Conservation (phyloP, 2,113 vertebrate species). For the Anser cygnoides region DNA sequence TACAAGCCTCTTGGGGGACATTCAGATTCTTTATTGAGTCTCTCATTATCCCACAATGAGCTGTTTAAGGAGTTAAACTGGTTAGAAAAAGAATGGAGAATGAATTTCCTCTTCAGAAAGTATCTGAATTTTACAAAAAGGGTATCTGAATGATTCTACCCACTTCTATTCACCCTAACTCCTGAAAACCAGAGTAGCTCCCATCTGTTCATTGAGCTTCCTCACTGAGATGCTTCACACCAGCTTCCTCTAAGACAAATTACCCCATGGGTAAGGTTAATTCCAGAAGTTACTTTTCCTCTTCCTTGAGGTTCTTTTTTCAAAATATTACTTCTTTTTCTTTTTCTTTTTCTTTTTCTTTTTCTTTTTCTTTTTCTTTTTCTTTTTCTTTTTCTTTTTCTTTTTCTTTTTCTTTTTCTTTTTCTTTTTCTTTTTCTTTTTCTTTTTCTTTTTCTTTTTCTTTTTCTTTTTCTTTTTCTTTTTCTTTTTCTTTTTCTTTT, state of each 20-base stretch:
- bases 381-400: too few species aligned
- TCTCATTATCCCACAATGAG: background rate
- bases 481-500: background rate
- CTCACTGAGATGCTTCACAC: background rate
- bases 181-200: background rate
- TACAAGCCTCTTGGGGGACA: background rate
- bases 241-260: background rate
- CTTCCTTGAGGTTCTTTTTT: background rate
- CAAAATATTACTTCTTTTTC: background rate
- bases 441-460: too few species aligned
- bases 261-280: background rate
- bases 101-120: constrained; percentile 7
- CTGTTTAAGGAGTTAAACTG: constrained; percentile 12
- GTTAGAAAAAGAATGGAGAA: background rate
- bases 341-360: too few species aligned
- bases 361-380: too few species aligned
- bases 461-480: background rate
- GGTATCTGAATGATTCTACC: background rate
- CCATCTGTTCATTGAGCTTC: fast-evolving
- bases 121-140: background rate
- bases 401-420: too few species aligned
- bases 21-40: background rate
- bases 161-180: background rate
- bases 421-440: too few species aligned
- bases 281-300: background rate